phyloP scores from a whole-genome alignment of 2,888 invertebrate genomes.

The Kuschelorhynchus macadamiae region DNA sequence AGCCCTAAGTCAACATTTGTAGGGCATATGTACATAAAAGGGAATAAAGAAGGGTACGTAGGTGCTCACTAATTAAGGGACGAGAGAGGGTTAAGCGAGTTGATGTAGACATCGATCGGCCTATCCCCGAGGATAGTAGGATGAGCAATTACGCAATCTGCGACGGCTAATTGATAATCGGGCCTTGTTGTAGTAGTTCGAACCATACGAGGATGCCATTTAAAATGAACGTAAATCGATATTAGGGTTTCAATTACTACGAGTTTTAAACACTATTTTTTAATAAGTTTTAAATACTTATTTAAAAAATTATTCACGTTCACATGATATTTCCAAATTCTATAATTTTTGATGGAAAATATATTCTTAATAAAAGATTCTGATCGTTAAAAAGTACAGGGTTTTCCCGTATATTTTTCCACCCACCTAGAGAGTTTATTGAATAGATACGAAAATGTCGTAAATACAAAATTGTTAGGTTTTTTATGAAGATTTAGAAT shows the following conservation, averaged over 20 bases:
- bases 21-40: conserved; percentile 37
- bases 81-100: conserved; percentile 61
- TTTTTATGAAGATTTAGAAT: too few species aligned
- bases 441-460: too few species aligned
- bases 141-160: conserved; percentile 75
- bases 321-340: too few species aligned
- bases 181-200: background rate
- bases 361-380: too few species aligned
- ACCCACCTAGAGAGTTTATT: too few species aligned
- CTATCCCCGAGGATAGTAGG: conserved; percentile 68
- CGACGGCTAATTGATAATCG: conserved; percentile 74
- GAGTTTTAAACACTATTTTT: too few species aligned
- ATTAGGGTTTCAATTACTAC: background rate
- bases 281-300: too few species aligned
- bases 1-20: conserved; percentile 47
- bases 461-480: too few species aligned
- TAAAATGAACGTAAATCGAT: background rate
- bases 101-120: conserved; percentile 65
- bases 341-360: too few species aligned
- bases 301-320: too few species aligned
- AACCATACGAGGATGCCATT: background rate
- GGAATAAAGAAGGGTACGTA: conserved; percentile 49
- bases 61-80: conserved; percentile 63
- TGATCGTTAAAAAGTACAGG: too few species aligned
- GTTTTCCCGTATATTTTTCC: too few species aligned